These are phyloP conservation scores for Arge pagana DNA, from an alignment of 2,888 invertebrate genomes.

Conservation along the genomic window DNA sequence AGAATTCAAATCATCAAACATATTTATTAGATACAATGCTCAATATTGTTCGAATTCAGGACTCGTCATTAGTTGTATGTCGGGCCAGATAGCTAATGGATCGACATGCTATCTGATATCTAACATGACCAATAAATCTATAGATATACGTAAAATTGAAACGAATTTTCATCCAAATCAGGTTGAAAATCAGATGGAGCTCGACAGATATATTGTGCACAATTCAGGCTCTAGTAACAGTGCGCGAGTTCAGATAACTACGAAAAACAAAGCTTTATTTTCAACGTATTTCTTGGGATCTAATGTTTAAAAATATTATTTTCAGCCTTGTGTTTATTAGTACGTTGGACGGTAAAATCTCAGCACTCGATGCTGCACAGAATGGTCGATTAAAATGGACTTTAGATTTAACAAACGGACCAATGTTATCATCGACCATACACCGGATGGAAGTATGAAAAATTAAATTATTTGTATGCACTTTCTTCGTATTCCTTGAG, in stretches of 20 bases:
- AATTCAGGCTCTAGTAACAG: too few species aligned
- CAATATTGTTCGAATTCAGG: too few species aligned
- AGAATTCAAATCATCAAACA: too few species aligned
- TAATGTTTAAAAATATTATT: slow-evolving; percentile 29
- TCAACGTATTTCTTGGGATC: not conserved
- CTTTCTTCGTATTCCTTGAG: slow-evolving; percentile 14
- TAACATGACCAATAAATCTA: not conserved
- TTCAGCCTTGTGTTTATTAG: slow-evolving; percentile 80
- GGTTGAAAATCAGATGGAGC: too few species aligned
- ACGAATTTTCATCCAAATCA: slow-evolving; percentile 5
- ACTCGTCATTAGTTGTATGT: not conserved
- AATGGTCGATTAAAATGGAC: slow-evolving; percentile 78
- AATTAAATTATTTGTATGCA: slow-evolving; percentile 5
- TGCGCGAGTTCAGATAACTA: too few species aligned
- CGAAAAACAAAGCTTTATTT: too few species aligned
- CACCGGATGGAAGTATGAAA: slow-evolving; percentile 78
- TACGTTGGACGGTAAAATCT: slow-evolving; percentile 87
- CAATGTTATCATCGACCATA: slow-evolving; percentile 86
- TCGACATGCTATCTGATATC: not conserved
- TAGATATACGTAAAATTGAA: not conserved
- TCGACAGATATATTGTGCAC: too few species aligned
- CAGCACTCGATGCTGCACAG: slow-evolving; percentile 74
- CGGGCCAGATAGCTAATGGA: not conserved
- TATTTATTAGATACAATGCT: too few species aligned
- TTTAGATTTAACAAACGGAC: slow-evolving; percentile 73